Percentiles rank a stretch among this genome's conserved stretches.
Evolutionary conservation across 2,797 vertebrate genomes (phyloP).

Genomic region (Neosilurus hyrtlii): DNA sequence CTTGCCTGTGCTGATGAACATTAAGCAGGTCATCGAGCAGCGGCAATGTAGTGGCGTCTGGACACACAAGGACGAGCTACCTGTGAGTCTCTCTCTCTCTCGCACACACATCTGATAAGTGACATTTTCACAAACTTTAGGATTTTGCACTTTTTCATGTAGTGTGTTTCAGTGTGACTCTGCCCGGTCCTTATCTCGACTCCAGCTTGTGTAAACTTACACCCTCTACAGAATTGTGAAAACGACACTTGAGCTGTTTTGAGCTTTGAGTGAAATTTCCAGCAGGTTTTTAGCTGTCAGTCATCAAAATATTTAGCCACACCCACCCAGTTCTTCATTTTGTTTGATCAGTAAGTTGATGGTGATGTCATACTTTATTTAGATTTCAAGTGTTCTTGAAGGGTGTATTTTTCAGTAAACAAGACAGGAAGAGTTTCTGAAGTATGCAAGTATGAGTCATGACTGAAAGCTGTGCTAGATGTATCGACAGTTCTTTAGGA

Average conservation of each 20-base stretch:
- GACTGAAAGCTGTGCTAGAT: background rate
- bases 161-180: background rate
- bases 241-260: background rate
- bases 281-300: background rate
- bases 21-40: slow-evolving; percentile 90
- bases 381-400: background rate
- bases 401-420: background rate
- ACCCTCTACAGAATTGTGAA: background rate
- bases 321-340: background rate
- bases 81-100: slow-evolving; percentile 67
- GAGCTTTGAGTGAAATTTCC: background rate
- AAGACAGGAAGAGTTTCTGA: background rate
- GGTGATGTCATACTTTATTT: background rate
- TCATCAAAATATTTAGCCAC: background rate
- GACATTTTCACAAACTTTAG: background rate
- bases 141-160: no score
- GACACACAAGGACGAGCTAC: slow-evolving; percentile 89
- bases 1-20: slow-evolving; percentile 88
- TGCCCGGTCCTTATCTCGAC: background rate
- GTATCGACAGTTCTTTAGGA: background rate
- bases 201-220: background rate
- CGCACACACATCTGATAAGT: background rate
- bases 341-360: background rate
- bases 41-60: slow-evolving; percentile 87
- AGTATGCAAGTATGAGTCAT: background rate